Percentiles rank a stretch among this genome's conserved stretches.
phyloP scores from a whole-genome alignment of 2,888 invertebrate genomes.

The Lasius platythorax region DNA sequence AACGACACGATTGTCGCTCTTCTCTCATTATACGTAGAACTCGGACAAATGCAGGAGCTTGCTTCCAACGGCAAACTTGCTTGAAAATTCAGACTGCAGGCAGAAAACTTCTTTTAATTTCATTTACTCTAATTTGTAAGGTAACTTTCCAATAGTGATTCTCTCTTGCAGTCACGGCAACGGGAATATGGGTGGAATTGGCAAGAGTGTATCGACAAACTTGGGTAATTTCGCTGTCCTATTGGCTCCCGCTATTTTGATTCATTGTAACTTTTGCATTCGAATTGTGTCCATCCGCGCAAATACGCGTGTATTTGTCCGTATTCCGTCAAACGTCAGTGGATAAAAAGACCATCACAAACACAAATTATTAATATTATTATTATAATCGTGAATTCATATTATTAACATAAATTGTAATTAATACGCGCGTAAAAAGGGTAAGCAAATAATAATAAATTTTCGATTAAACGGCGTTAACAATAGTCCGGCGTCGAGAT shows the following conservation, averaged over 20 bases:
- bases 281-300: not conserved
- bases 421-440: not conserved
- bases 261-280: constrained; percentile 77
- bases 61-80: constrained; percentile 77
- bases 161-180: constrained; percentile 67
- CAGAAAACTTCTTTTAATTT: constrained; percentile 83
- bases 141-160: constrained; percentile 84
- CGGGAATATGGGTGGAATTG: constrained; percentile 49
- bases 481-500: not conserved
- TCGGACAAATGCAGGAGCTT: constrained; percentile 81
- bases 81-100: constrained; percentile 78
- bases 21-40: constrained; percentile 82
- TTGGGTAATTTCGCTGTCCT: constrained; percentile 61
- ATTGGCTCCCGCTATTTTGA: constrained; percentile 66
- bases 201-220: constrained; percentile 58
- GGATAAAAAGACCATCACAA: constrained; percentile 38
- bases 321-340: not conserved
- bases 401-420: constrained; percentile 4
- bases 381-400: not conserved
- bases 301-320: not conserved
- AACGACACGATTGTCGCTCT: constrained; percentile 69
- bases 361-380: not conserved
- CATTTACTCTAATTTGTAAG: constrained; percentile 84
- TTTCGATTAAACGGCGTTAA: not conserved
- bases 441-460: not conserved